Conservation (phyloP, 2,113 vertebrate genomes). For the Piprites chloris region DNA sequence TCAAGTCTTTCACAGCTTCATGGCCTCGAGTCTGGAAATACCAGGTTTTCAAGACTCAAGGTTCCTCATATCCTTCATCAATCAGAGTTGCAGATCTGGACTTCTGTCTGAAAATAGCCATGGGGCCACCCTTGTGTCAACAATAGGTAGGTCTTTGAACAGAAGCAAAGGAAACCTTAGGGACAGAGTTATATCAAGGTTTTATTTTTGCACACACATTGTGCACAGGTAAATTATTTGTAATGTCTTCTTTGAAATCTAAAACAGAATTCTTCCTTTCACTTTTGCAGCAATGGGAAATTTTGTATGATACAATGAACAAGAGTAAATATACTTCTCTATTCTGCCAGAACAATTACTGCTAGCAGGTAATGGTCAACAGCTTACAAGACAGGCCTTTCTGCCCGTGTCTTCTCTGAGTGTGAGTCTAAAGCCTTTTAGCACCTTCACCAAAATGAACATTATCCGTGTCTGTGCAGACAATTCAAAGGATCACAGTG, state of each 20-base stretch:
- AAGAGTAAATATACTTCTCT: neutral
- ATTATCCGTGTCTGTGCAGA: neutral
- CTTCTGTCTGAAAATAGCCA: neutral
- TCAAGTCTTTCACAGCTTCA: neutral
- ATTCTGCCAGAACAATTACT: neutral
- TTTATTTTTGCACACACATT: neutral
- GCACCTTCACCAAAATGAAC: neutral
- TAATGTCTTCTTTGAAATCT: neutral
- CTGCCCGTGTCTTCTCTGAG: neutral
- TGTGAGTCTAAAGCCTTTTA: neutral
- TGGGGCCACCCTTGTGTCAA: fast-evolving
- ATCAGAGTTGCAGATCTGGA: neutral
- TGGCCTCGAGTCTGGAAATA: neutral
- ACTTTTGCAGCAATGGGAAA: neutral
- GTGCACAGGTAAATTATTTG: neutral
- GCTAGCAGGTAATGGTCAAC: neutral
- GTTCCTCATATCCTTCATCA: neutral
- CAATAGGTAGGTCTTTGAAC: neutral
- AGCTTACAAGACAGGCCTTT: neutral
- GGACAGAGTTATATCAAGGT: neutral
- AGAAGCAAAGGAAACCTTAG: neutral
- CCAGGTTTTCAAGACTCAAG: neutral
- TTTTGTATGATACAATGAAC: neutral
- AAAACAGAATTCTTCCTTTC: neutral
- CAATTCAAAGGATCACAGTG: neutral